phyloP scores from a whole-genome alignment of 2,113 vertebrate genomes.

The Dipodomys spectabilis region DNA sequence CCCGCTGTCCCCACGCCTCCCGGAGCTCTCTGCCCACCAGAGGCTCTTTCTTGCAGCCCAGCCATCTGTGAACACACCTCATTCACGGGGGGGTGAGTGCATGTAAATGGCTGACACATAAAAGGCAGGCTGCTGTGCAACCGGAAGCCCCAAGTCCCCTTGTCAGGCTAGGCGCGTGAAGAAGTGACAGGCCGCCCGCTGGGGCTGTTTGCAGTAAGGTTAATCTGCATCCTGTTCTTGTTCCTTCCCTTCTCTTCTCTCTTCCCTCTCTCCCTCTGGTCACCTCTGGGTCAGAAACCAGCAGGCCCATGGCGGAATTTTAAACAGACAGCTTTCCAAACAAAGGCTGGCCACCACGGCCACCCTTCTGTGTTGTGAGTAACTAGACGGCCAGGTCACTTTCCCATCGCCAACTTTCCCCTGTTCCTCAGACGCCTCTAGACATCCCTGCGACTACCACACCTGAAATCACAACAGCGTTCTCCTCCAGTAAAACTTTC shows the following conservation, averaged over 20 bases:
- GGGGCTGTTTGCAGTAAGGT: not conserved
- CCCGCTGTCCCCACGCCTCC: not conserved
- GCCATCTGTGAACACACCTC: conserved; percentile 77
- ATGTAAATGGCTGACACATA: conserved; percentile 80
- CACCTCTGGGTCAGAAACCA: too few species aligned
- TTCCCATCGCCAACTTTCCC: not conserved
- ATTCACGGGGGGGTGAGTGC: conserved; percentile 80
- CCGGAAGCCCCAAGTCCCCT: conserved; percentile 71
- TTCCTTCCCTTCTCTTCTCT: not conserved
- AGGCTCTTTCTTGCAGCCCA: conserved; percentile 70
- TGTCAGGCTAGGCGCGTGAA: conserved; percentile 55
- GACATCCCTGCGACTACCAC: not conserved
- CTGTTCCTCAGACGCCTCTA: not conserved
- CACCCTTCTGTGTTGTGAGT: not conserved
- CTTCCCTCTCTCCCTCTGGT: conserved; percentile 32
- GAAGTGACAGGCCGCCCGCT: conserved; percentile 55
- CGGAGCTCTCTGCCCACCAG: not conserved
- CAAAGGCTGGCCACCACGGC: fast-evolving
- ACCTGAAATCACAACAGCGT: too few species aligned
- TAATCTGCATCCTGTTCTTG: not conserved
- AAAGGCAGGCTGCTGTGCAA: conserved; percentile 88
- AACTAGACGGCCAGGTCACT: not conserved
- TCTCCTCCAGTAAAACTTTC: not conserved
- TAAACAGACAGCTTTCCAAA: not conserved
- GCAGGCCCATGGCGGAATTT: not conserved